These are phyloP conservation scores for Pycnonotus jocosus DNA, from an alignment of 2,113 vertebrate genomes.

Conservation along the genomic window DNA sequence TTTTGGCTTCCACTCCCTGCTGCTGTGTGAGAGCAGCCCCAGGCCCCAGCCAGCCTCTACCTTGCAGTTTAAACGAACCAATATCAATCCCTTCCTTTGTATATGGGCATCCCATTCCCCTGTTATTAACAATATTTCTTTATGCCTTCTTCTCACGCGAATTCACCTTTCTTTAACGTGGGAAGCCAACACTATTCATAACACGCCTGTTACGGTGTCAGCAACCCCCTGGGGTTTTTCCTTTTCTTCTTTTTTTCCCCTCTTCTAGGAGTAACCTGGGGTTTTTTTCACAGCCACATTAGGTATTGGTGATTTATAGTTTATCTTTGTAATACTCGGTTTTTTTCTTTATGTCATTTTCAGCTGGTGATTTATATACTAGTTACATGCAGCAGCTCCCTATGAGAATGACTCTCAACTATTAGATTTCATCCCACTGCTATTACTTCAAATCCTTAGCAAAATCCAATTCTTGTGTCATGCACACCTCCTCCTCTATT, in stretches of 20 bases:
- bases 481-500: not conserved
- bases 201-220: not conserved
- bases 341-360: not conserved
- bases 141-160: not conserved
- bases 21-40: not conserved
- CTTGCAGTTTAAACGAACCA: not conserved
- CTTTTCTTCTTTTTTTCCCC: not conserved
- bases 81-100: not conserved
- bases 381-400: not conserved
- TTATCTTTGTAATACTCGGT: not conserved
- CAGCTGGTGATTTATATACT: conserved; percentile 22
- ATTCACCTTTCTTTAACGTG: not conserved
- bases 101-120: not conserved
- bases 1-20: not conserved
- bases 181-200: not conserved
- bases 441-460: conserved; percentile 26
- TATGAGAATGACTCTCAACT: conserved; percentile 14
- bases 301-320: conserved; percentile 9
- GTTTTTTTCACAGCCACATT: not conserved
- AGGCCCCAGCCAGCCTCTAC: not conserved
- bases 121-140: not conserved
- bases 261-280: not conserved
- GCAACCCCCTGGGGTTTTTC: not conserved
- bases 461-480: conserved; percentile 2
- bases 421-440: conserved; percentile 30